Evolutionary conservation across 2,113 vertebrate genomes (phyloP), one percentile per base, ranked within the genome.

Genomic region (Saimiri boliviensis): DNA sequence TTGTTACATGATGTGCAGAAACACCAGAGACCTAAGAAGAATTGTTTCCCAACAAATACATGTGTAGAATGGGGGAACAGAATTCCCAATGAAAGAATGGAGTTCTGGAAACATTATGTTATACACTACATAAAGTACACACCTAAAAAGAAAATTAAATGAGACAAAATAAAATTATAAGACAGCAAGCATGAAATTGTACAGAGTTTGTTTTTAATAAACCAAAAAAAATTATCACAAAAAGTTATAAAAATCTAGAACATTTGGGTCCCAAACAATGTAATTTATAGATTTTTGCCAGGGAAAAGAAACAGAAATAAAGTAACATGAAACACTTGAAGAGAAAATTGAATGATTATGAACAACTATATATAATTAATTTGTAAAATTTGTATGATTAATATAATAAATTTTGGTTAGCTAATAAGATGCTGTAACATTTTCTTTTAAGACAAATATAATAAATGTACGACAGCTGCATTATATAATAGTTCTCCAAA

Each of bases 401-500:
- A 83, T 58, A 27, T 19, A 19, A 58, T 68, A 77, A 68, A 35
- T 54, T 54, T 54, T 86, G 45, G 12, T 49, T 86, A 42, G 35
- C 8, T 71, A 73, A 25, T 13, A 52, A 40, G 77, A 79, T 54
- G 52, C 5, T 79, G 30, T 49, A 30, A 76, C 4, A 52, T n/a
- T 42, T 77, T 58, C 11, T 77, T 49, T 54, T 79, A 79, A 77
- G 58, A 27, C 2, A 86, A 79, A 20, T 40, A 20, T 42, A 74
- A 92, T 42, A 68, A 68, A 35, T 54, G 1, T 10, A 42, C 66
- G 71, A 32, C 20, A 68, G 32, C 25, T 20, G 25, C 35, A 45
- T 85, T 85, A 52, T 20, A 54, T 63, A 85, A 66, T 42, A 54
- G 6, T 86, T 68, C 45, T 68, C n/a, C 66, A 86, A 74, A 85